Evolutionary conservation across 1,140 invertebrate species (phyloP).

Genomic region (Bombus balteatus): DNA sequence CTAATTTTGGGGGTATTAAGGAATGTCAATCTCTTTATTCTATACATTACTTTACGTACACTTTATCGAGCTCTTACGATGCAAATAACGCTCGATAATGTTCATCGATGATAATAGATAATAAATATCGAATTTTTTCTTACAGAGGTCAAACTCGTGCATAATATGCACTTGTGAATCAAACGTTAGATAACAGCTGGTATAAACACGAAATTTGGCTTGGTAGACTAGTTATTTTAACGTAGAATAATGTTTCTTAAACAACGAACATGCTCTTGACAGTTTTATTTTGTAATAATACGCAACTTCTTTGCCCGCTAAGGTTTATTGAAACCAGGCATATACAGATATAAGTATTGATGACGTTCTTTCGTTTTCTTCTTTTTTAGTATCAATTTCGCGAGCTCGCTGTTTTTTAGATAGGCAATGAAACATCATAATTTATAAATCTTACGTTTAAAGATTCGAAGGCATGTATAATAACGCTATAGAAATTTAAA

Average conservation of each 20-base stretch:
- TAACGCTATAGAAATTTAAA: too few relatives aligned
- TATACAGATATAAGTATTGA: too few relatives aligned
- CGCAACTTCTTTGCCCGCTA: too few relatives aligned
- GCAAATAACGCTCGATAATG: neutral
- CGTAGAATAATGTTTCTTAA: neutral
- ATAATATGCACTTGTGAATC: neutral
- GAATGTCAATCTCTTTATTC: neutral
- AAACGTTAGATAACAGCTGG: neutral
- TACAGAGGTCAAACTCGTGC: conserved; percentile 17
- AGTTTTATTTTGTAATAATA: neutral
- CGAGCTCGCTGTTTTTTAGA: too few relatives aligned
- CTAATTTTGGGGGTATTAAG: conserved; percentile 38
- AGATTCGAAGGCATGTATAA: too few relatives aligned
- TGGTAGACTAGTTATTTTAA: neutral
- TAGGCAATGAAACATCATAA: too few relatives aligned
- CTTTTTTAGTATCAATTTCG: too few relatives aligned
- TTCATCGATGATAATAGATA: conserved; percentile 18
- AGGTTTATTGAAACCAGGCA: too few relatives aligned
- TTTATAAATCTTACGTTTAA: too few relatives aligned
- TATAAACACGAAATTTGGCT: neutral
- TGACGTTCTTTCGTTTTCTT: too few relatives aligned
- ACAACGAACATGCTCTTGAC: neutral
- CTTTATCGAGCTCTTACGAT: neutral
- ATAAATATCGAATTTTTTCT: neutral
- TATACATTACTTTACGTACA: neutral